Percentiles rank a stretch among this genome's conserved stretches.
These are phyloP conservation scores for Corynorhinus townsendii DNA, from an alignment of 2,113 vertebrate genomes.

Conservation along the genomic window DNA sequence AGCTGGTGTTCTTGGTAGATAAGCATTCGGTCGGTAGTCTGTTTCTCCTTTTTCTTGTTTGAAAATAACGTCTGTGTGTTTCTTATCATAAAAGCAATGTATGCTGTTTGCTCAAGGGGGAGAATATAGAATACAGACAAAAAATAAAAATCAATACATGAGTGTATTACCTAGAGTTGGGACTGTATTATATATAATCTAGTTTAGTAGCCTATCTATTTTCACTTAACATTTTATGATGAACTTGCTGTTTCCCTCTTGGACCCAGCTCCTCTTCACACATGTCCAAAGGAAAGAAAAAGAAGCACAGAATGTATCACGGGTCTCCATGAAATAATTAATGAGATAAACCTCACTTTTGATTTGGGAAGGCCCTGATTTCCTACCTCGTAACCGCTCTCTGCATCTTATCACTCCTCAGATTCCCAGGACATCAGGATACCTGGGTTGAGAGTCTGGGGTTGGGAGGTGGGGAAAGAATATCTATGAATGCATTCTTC, in stretches of 20 bases:
- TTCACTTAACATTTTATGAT: neutral
- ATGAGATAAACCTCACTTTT: neutral
- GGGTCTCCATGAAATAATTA: neutral
- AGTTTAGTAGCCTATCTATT: neutral
- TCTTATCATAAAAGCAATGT: neutral
- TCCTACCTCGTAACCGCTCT: neutral
- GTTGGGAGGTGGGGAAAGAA: neutral
- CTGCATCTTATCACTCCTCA: neutral
- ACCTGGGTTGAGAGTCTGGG: neutral
- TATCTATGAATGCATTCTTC: neutral
- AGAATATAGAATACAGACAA: neutral
- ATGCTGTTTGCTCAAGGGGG: neutral
- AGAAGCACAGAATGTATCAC: neutral
- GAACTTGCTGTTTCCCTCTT: neutral
- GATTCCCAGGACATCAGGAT: neutral
- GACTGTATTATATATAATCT: neutral
- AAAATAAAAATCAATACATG: neutral
- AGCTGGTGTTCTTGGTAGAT: neutral
- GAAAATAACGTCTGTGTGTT: neutral
- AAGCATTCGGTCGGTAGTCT: neutral
- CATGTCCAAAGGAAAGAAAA: neutral
- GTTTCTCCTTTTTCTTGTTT: neutral
- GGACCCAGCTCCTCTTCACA: neutral
- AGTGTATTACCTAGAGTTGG: neutral
- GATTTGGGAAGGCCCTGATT: neutral